Percentiles rank a stretch among this genome's conserved stretches.
phyloP scores from a whole-genome alignment of 2,888 invertebrate species.

The Thereva nobilitata region DNA sequence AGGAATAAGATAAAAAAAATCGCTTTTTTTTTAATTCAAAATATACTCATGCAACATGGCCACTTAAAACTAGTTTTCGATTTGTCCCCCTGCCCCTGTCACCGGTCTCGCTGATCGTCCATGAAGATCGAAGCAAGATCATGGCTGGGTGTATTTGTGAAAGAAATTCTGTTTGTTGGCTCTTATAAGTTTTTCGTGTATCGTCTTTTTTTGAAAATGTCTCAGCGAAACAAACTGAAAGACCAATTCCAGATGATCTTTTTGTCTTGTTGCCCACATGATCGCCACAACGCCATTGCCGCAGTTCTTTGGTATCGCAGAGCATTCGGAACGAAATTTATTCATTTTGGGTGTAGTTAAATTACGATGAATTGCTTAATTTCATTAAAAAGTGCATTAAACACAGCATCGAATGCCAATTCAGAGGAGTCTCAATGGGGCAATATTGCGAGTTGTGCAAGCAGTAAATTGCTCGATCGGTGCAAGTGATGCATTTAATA shows the following conservation, averaged over 20 bases:
- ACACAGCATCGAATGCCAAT: constrained; percentile 9
- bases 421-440: constrained; percentile 20
- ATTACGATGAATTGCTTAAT: constrained; percentile 58
- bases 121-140: neutral
- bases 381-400: constrained; percentile 48
- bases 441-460: constrained; percentile 16
- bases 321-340: constrained; percentile 49
- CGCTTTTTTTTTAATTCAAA: constrained; percentile 13
- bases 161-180: neutral
- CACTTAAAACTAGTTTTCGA: constrained; percentile 28
- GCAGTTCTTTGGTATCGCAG: constrained; percentile 7
- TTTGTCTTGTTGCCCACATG: constrained; percentile 15
- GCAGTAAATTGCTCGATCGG: constrained; percentile 31
- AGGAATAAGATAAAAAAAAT: neutral
- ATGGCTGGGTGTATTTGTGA: neutral
- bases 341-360: constrained; percentile 56
- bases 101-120: no score
- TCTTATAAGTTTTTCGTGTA: constrained; percentile 10
- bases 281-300: constrained; percentile 5
- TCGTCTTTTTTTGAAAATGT: constrained; percentile 2
- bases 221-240: constrained; percentile 8
- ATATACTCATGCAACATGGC: constrained; percentile 22
- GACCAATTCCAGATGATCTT: constrained; percentile 10
- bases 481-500: constrained; percentile 29
- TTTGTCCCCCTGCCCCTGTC: neutral